Conservation (phyloP, 2,888 invertebrate genomes). For the Nymphalis c-album region DNA sequence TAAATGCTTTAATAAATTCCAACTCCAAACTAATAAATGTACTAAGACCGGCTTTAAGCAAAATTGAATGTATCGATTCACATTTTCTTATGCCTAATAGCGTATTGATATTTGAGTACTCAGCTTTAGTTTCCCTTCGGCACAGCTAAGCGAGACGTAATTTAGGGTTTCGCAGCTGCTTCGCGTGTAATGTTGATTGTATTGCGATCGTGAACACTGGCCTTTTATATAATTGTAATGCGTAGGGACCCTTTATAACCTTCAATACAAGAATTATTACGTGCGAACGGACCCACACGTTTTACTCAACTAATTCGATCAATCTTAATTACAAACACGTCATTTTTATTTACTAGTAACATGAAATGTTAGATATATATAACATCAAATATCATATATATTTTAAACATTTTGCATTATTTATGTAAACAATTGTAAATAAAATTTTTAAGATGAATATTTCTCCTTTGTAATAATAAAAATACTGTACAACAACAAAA, state of each 20-base stretch:
- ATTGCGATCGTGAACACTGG: constrained; percentile 67
- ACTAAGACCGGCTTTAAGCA: no score
- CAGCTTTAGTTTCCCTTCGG: constrained; percentile 59
- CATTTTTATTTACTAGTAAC: neutral
- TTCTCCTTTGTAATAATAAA: neutral
- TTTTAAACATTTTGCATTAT: neutral
- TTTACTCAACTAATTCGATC: constrained; percentile 2
- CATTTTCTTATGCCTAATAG: constrained; percentile 1
- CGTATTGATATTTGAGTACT: constrained; percentile 25
- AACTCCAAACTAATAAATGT: no score
- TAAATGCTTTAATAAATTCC: no score
- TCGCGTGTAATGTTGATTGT: constrained; percentile 77
- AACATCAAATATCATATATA: no score
- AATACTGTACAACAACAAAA: constrained; percentile 7
- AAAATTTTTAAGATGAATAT: neutral
- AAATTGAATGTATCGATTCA: no score
- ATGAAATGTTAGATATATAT: no score
- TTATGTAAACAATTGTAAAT: neutral
- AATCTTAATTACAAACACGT: neutral
- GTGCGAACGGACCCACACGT: neutral
- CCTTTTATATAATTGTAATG: constrained; percentile 54
- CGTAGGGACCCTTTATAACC: constrained; percentile 13
- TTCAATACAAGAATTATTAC: constrained; percentile 3
- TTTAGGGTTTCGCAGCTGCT: constrained; percentile 76
- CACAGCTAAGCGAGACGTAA: constrained; percentile 67